Conservation (phyloP, 2,797 vertebrate genomes). For the Emydoidea blandingii region DNA sequence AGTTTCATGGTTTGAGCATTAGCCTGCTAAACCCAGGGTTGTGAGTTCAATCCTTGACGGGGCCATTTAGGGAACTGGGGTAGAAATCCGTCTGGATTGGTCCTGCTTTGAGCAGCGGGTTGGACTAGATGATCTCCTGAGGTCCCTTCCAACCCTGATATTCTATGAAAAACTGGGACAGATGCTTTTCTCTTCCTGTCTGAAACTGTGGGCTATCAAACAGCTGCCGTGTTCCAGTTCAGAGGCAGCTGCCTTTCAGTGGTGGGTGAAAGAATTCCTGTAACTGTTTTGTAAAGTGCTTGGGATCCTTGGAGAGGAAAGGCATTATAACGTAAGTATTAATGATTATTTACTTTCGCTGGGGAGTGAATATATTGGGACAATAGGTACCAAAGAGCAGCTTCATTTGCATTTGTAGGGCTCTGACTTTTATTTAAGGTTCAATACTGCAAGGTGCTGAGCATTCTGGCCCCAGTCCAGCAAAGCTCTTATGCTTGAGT, state of each 20-base stretch:
- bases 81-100: too few relatives aligned
- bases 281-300: neutral
- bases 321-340: neutral
- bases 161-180: neutral
- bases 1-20: neutral
- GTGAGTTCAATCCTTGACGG: too few relatives aligned
- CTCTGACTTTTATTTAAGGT: neutral
- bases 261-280: neutral
- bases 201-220: neutral
- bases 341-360: neutral
- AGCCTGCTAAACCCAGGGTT: too few relatives aligned
- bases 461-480: neutral
- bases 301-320: neutral
- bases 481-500: neutral
- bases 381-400: neutral
- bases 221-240: neutral
- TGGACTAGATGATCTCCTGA: too few relatives aligned
- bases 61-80: too few relatives aligned
- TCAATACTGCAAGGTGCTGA: neutral
- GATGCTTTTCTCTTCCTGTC: neutral
- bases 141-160: too few relatives aligned
- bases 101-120: too few relatives aligned
- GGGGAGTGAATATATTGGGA: neutral
- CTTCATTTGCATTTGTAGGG: neutral
- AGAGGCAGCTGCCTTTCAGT: neutral